phyloP scores from a whole-genome alignment of 2,797 vertebrate species.

The Ptychadena robeensis region DNA sequence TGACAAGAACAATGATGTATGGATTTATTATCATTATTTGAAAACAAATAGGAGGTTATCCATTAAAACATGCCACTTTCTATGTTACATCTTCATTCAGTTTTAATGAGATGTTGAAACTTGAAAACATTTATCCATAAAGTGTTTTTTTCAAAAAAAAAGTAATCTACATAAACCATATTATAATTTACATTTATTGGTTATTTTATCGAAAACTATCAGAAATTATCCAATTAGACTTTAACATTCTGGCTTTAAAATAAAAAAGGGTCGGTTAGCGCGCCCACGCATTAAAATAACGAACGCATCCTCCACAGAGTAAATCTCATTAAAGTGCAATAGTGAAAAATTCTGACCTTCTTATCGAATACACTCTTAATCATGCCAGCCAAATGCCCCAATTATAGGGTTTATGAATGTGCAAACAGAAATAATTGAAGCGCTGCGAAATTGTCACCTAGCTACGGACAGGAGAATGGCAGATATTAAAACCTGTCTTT shows the following conservation, averaged over 20 bases:
- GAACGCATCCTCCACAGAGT: not conserved
- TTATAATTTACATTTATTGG: not conserved
- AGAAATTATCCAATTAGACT: not conserved
- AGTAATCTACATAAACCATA: too few species aligned
- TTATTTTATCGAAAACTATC: constrained; percentile 40
- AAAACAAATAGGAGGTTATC: too few species aligned
- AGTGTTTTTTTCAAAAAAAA: too few species aligned
- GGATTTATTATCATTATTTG: too few species aligned
- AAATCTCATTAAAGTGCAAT: constrained; percentile 23
- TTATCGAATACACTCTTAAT: constrained; percentile 38
- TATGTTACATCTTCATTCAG: too few species aligned
- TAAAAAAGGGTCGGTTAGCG: not conserved
- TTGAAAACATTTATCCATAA: too few species aligned
- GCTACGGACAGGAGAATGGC: not conserved
- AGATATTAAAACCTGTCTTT: not conserved
- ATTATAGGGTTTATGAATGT: constrained; percentile 22
- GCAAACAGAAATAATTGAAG: constrained; percentile 27
- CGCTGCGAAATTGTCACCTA: not conserved
- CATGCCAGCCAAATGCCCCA: constrained; percentile 18
- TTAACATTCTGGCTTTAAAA: not conserved
- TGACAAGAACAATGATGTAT: too few species aligned
- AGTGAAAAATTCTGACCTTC: constrained; percentile 17
- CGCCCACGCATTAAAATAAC: constrained; percentile 17
- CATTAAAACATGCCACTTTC: too few species aligned
- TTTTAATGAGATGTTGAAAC: too few species aligned